Conservation (phyloP, 2,797 vertebrate genomes). For the Chrysocyon brachyurus region DNA sequence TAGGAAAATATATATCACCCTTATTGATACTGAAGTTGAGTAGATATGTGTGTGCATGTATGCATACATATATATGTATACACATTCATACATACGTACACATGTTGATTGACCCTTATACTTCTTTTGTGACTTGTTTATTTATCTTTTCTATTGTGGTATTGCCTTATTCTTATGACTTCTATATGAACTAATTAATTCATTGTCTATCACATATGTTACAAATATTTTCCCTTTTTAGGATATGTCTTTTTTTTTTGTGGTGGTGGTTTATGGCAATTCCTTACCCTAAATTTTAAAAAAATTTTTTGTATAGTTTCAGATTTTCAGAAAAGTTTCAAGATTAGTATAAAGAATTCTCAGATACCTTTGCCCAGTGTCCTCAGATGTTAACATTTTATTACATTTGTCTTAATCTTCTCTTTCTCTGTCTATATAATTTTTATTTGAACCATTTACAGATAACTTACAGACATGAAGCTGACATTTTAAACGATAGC, state of each 20-base stretch:
- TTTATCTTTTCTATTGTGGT: not conserved
- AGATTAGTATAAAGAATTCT: not conserved
- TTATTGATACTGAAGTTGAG: not conserved
- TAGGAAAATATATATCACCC: not conserved
- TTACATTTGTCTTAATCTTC: not conserved
- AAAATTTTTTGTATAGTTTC: not conserved
- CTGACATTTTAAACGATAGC: not conserved
- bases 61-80: not conserved
- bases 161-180: not conserved
- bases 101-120: not conserved
- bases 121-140: not conserved
- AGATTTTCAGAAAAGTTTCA: slow-evolving; percentile 26
- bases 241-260: not conserved
- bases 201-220: not conserved
- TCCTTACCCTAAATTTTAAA: not conserved
- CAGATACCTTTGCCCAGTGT: not conserved
- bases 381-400: not conserved
- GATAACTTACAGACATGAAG: not conserved
- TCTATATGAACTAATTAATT: not conserved
- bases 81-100: not conserved
- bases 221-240: not conserved
- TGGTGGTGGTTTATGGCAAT: not conserved
- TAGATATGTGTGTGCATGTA: not conserved
- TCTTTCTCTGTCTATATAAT: not conserved
- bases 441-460: slow-evolving; percentile 11